Evolutionary conservation across 2,888 invertebrate species (phyloP), one percentile per base, ranked within the genome.

Genomic region (Dione vanillae): DNA sequence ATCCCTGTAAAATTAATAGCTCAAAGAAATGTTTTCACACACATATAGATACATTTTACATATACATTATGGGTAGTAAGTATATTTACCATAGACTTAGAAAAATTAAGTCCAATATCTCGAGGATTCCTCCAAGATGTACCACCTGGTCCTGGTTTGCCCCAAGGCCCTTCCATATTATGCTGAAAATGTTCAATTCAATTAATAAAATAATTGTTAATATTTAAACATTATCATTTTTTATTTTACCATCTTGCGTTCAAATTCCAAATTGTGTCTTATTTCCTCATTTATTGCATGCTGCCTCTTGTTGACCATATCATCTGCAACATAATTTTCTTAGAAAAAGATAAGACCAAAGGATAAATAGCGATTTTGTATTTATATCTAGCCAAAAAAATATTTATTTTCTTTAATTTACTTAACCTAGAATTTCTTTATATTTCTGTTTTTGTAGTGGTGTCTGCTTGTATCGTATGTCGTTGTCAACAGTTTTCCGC

Each of bases 91-190:
- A 97, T 94, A 77, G 97, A 97, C 85, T 96, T 95, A 79, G 96
- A 95, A 93, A 97, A 97, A 88, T 96, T 95, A 78, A 94, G 89
- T 81, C 96, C 97, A 80, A 96, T 94, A 83, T 95, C 92, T 80
- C 95, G 94, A 73, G 96, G 96, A 88, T 95, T 95, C 82, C 96
- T 94, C 97, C 97, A 96, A 76, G 94, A 94, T 67, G 93, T 92
- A 74, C 96, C 96, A 67, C 96, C 96, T 59, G 96, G 96, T 75
- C 96, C 96, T 20, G 94, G 94, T 79, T 92, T 94, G 70, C 96
- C 95, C 95, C 96, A 96, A 37, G 95, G 95, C 61, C 90, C 90
- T 43, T 87, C 89, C 83, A 90, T 84, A 2, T 85, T 83, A 76
- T 91, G 86, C 91, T 93, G 74, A 69, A 78, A 70, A 51, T 49